These are phyloP conservation scores for Hemithea aestivaria DNA, from an alignment of 2,888 invertebrate genomes.

Conservation along the genomic window DNA sequence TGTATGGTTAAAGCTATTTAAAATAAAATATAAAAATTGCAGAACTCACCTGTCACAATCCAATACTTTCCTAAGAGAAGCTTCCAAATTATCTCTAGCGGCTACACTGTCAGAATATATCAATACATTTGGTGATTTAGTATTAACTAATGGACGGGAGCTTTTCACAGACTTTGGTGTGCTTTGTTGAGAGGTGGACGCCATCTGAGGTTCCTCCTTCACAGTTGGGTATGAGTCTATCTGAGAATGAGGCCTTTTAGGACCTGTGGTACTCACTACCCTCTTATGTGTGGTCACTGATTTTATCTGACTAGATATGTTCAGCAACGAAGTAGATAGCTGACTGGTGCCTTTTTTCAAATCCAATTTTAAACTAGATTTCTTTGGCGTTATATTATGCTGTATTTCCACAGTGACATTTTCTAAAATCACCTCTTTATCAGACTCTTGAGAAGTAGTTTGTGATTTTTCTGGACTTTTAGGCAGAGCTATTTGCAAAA, in stretches of 20 bases:
- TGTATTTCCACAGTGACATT: slow-evolving; percentile 74
- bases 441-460: slow-evolving; percentile 28
- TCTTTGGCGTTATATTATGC: slow-evolving; percentile 72
- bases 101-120: slow-evolving; percentile 89
- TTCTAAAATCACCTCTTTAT: slow-evolving; percentile 59
- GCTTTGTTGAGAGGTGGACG: slow-evolving; percentile 47
- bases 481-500: slow-evolving; percentile 27
- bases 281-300: slow-evolving; percentile 72
- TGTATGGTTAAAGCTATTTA: slow-evolving; percentile 24
- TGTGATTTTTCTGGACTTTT: slow-evolving; percentile 20
- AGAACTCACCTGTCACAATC: slow-evolving; percentile 83
- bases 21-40: slow-evolving; percentile 6
- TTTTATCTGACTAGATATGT: slow-evolving; percentile 74
- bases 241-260: slow-evolving; percentile 57
- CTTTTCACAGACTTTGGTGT: slow-evolving; percentile 64
- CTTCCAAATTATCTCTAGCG: slow-evolving; percentile 86
- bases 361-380: slow-evolving; percentile 68
- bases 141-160: slow-evolving; percentile 75
- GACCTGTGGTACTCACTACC: slow-evolving; percentile 66
- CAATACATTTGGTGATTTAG: slow-evolving; percentile 89
- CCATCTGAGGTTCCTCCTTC: slow-evolving; percentile 48
- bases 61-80: slow-evolving; percentile 83
- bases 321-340: slow-evolving; percentile 62
- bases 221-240: slow-evolving; percentile 46
- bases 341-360: slow-evolving; percentile 69